Evolutionary conservation across 2,888 invertebrate genomes (phyloP), one percentile per base, ranked within the genome.

Genomic region (Drosophila cracens): DNA sequence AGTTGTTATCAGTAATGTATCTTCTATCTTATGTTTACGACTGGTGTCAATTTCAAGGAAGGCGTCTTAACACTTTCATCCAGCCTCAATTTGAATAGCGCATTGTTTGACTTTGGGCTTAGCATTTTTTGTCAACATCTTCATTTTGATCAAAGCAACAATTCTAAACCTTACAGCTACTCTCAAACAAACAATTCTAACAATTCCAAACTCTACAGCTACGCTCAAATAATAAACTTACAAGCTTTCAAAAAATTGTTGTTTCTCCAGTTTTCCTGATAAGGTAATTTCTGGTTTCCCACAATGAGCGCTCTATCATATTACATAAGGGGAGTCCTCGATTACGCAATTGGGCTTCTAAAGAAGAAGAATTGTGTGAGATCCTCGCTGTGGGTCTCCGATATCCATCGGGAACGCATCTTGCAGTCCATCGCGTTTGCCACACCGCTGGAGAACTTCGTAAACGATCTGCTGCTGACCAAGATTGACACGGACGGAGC

Each of bases 61-160:
- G 52, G 29, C 49, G 65, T 57, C 82, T 79, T 85, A 75, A 85
- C 88, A 87, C 88, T 79, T 87, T 79, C 85, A 48, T 79, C n/a
- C 43, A 79, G 79, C 79, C 74, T 79, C 59, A 84, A 85, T 85
- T 85, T 68, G 70, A 67, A 68, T 74, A 70, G 53, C 64, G 53
- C 72, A 56, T 49, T 63, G 60, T 70, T n/a, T 74, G 34, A 43
- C 29, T 16, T 56, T 43, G 36, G n/a, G 51, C 46, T 62, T 60
- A 73, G 59, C 60, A 43, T 58, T 63, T 18, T 27, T 38, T 29
- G n/a, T 16, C 7, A 43, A 43, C 25, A 38, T 38, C 11, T 16
- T 31, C 8, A 49, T 34, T 18, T 10, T 18, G 1, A 56, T 56
- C 56, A 5, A 4, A 48, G 33, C 34, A 70, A 46, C 59, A 25